Base-by-base conservation (phyloP, 2,888 invertebrate species). In the Morinoia aosen region DNA sequence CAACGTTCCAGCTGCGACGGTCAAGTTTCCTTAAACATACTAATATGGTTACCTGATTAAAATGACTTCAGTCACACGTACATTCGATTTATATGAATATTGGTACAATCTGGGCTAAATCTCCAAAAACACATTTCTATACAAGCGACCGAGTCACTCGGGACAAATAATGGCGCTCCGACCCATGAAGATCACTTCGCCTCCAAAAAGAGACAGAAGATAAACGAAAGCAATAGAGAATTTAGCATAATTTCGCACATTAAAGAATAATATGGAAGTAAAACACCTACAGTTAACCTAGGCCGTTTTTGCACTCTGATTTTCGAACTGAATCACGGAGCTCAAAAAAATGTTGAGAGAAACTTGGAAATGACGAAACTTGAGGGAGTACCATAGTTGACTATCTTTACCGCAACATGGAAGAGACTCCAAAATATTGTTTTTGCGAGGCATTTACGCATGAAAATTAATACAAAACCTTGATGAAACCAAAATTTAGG, bases 11-110 rank as follows among this genome's bases (percentile, higher is more conserved):
- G 76, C 76, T 76, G 76, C 76, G 76, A 76, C 76, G 3, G 76
- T 76, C 76, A 76, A 48, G 76, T 76, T 76, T 19, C 76, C 76
- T 76, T 76, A 76, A 76, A 76, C 3, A 33, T 76, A 19, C 76
- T 76, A 25, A 76, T 76, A 76, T 76, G 33, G 76, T 76, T 76
- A 76, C 76, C 76, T 76, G 76, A 76, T 76, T 76, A 76, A 76
- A 76, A 76, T 16, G 61, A 61, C 16, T 76, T 76, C 76, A 76
- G 33, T 76, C 76, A 76, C 25, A 76, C 76, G 76, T 33, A 76
- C 76, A 33, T 76, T 76, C 76, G 76, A 76, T 76, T 76, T 76
- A 76, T 76, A 76, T 33, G 33, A 76, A 76, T 76, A 25, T 76
- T 33, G 19, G 61, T 61, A 76, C 25, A 76, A 76, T 76, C 76